Evolutionary conservation across 2,888 invertebrate genomes (phyloP).

Genomic region (Ichneumoninae sp.): DNA sequence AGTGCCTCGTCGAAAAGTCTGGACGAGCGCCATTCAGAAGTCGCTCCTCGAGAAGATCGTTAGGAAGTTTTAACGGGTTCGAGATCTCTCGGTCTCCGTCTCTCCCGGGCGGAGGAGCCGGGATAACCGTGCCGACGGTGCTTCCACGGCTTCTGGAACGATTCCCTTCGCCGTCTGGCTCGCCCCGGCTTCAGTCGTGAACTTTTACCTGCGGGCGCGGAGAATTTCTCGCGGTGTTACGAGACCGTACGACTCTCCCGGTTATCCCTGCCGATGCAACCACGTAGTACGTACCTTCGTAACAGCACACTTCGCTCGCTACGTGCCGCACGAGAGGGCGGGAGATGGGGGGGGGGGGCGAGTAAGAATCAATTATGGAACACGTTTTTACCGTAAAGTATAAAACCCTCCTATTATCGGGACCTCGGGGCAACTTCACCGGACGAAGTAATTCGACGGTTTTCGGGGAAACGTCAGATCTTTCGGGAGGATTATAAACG

Average conservation of each 20-base stretch:
- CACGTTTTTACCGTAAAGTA: constrained; percentile 43
- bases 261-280: constrained; percentile 10
- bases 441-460: constrained; percentile 45
- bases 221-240: constrained; percentile 32
- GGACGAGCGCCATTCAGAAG: constrained; percentile 76
- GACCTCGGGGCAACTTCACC: constrained; percentile 14
- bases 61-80: constrained; percentile 81
- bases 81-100: constrained; percentile 68
- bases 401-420: constrained; percentile 38
- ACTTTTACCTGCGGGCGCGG: constrained; percentile 48
- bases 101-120: constrained; percentile 48
- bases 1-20: constrained; percentile 65
- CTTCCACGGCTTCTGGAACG: constrained; percentile 53
- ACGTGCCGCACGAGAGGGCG: constrained; percentile 20
- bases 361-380: constrained; percentile 56
- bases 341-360: constrained; percentile 18
- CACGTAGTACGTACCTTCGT: constrained; percentile 6
- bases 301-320: constrained; percentile 17
- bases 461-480: constrained; percentile 42
- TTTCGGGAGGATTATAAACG: constrained; percentile 26
- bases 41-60: constrained; percentile 77
- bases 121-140: constrained; percentile 41
- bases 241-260: constrained; percentile 9
- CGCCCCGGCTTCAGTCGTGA: constrained; percentile 34
- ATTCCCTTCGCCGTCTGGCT: constrained; percentile 12